Conservation (phyloP, 1,140 invertebrate genomes). For the Brachionus plicatilis region DNA sequence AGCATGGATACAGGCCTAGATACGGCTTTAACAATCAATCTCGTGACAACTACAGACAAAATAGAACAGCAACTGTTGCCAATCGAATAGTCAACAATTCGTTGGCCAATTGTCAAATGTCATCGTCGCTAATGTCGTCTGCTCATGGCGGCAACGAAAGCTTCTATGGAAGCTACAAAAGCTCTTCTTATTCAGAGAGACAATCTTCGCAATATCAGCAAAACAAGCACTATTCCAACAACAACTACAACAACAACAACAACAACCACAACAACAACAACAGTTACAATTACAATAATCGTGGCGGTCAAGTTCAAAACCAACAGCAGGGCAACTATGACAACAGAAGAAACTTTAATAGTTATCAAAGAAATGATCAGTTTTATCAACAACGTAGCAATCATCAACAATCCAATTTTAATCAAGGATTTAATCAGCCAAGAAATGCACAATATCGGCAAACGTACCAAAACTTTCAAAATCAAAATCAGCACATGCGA, state of each 20-base stretch:
- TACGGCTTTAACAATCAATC: constrained; percentile 24
- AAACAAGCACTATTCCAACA: not conserved
- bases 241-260: not conserved
- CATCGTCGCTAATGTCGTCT: not conserved
- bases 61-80: not conserved
- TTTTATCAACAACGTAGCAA: not conserved
- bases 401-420: not conserved
- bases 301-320: not conserved
- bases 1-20: not conserved
- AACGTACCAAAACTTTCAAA: not conserved
- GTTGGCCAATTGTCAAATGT: not conserved
- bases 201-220: not conserved
- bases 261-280: not conserved
- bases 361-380: not conserved
- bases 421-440: not conserved
- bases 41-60: constrained; percentile 10
- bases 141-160: constrained; percentile 13
- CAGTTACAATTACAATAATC: not conserved
- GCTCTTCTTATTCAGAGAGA: not conserved
- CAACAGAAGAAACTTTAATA: not conserved
- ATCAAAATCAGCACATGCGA: not conserved
- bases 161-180: constrained; percentile 17
- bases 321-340: not conserved
- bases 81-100: constrained; percentile 5
- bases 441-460: not conserved